Conservation (phyloP, 1,140 invertebrate species). For the Hesperophylax magnus region DNA sequence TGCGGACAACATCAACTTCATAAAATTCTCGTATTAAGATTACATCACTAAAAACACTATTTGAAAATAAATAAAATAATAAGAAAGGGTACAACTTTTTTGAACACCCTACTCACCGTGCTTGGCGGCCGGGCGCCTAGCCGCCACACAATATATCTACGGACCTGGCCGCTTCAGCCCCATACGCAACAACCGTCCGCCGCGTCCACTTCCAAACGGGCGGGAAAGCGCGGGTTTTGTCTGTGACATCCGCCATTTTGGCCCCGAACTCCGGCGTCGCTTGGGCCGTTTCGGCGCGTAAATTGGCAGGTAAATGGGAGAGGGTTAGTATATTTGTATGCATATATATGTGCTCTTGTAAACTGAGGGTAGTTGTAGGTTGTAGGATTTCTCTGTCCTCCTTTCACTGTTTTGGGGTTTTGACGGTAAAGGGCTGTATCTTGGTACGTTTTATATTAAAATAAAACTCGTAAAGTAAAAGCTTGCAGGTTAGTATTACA, state of each 20-base stretch:
- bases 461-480: too few species aligned
- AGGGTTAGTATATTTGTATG: slow-evolving; percentile 55
- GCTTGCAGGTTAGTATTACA: too few species aligned
- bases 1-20: too few species aligned
- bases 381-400: slow-evolving; percentile 58
- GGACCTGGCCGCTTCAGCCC: slow-evolving; percentile 21
- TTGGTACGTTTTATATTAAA: not conserved
- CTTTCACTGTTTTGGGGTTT: slow-evolving; percentile 59
- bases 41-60: not conserved
- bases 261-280: not conserved
- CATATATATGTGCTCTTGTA: slow-evolving; percentile 54
- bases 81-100: not conserved
- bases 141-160: slow-evolving; percentile 55
- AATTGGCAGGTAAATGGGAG: slow-evolving; percentile 54
- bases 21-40: too few species aligned
- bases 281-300: slow-evolving; percentile 44
- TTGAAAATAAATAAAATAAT: not conserved
- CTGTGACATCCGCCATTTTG: slow-evolving; percentile 32
- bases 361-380: slow-evolving; percentile 53
- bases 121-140: slow-evolving; percentile 51
- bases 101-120: slow-evolving; percentile 30
- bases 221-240: not conserved
- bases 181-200: slow-evolving; percentile 39
- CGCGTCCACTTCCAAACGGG: not conserved
- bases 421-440: slow-evolving; percentile 52